Base-by-base conservation (phyloP, 2,888 invertebrate species). In the Rhorus exstirpatorius region DNA sequence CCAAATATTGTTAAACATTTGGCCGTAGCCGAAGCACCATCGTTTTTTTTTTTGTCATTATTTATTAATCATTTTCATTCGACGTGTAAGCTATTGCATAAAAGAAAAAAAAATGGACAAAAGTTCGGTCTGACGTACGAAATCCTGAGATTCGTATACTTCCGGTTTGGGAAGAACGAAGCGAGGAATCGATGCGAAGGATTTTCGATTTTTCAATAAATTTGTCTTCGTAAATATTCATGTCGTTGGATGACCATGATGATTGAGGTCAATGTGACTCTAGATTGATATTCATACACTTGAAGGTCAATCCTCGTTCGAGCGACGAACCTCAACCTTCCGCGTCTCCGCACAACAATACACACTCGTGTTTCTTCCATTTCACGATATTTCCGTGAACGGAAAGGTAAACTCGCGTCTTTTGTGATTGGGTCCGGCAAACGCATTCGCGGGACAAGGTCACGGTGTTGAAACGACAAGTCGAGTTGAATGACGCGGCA, bases 251-350 rank as follows among this genome's bases (percentile, higher is more conserved):
- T n/a, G 41, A 24, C 55, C 55, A 41, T 58, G 12, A 55, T 58
- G 31, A 70, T 63, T 72, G 35, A 31, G 72, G 60, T 51, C 74
- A 74, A 74, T 49, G 61, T 38, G 8, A 49, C 58, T n/a, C n/a
- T n/a, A n/a, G n/a, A n/a, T n/a, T 31, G 46, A 21, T 24, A 38
- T 51, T 44, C 14, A 38, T 21, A 41, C 14, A 44, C 14, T 38
- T 63, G 51, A 74, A 17, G 74, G 74, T 61, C 74, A 26, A 4
- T 24, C 14, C 12, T 10, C 49, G 41, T 74, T 63, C 74, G 1
- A 24, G 26, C 12, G 12, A 44, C 41, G 41, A 61, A 51, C 35
- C 26, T 19, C 19, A n/a, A n/a, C 31, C 58, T 70, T 74, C 61
- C 61, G 14, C 26, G 38, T 51, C n/a, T 74, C 51, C 19, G 19